Evolutionary conservation across 2,113 vertebrate genomes (phyloP), one percentile per base, ranked within the genome.

Genomic region (Genyomyrus donnyi): DNA sequence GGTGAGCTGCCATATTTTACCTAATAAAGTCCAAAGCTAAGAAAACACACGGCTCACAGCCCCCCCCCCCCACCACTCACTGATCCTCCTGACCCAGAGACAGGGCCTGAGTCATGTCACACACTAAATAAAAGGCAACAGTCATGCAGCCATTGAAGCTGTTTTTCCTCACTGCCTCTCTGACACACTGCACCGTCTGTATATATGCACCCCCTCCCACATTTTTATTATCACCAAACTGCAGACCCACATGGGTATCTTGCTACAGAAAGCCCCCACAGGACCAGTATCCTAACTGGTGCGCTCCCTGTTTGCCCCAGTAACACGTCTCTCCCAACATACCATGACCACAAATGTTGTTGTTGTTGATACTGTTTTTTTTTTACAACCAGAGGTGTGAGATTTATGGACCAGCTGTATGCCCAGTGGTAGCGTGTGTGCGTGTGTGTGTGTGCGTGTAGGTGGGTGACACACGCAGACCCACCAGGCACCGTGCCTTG

Each of bases 401-500:
- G 35, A 42, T 17, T 19, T 19, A 15, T 17, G 1, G 77, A 83
- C 1, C 6, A 21, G 45, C 31, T 42, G 80, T n/a, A 66, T 2
- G 4, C 39, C 87, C 58, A 66, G 42, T 27, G 17, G 35, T 35
- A n/a, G 89, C 19, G 66, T 89, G 46, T 53, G 88, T 89, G 70
- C 31, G 42, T 27, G 49, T 52, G 88, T 31, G 45, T 13, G 50
- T 21, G n/a, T 27, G 58, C 19, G 35, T 21, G 45, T 49, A 11
- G 15, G 58, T 35, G 39, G 7, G 27, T 88, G 77, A 87, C 88
- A 89, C 35, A 89, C 19, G 31, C 35, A 88, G 31, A 21, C 50
- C 11, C 50, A 39, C n/a, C 87, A 88, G 56, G 58, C 39, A 62
- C 10, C 74, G 21, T 21, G 24, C 11, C 91, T 93, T 92, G 92